Base-by-base conservation (phyloP, 2,888 invertebrate species). In the Bibio marci region DNA sequence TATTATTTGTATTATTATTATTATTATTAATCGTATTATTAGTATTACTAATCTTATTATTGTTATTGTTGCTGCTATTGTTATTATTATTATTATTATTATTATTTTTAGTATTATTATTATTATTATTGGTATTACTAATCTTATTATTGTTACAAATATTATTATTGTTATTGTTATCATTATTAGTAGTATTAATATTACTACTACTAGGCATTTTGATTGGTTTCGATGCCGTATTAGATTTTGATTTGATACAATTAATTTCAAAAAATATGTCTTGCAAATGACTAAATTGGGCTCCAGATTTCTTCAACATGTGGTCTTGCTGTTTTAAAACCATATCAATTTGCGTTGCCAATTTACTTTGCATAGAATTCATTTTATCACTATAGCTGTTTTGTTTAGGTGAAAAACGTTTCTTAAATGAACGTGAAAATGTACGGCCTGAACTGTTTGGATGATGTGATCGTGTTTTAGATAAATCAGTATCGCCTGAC, bases 401-500 rank as follows among this genome's bases (percentile, higher is more conserved):
- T 34, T 41, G 41, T 26, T 44, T 42, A 26, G 35, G 40, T 4
- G 39, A 39, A 19, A 43, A 40, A 14, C 62, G 54, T 32, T 62
- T 62, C 39, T 59, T 62, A 15, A 62, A 59, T 43, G 60, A 59
- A 22, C 61, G 52, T 4, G 59, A 45, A 38, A 59, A 57, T 32
- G 59, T 57, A 30, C 57, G 55, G 4, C 56, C 55, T 37, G 44
- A 51, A 26, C 51, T 55, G 12, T 39, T 43, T 7, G 52, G 50
- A 12, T 53, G 50, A 40, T 54, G 58, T 3, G 57, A 53, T 14
- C 57, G 52, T 28, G 59, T 54, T 47, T 59, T 52, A 47, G 65
- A 59, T 55, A 72, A 69, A 58, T 72, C 56, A 52, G 72, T 52
- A 57, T 80, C 80, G 41, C 86, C 87, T 47, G 85, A 82, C 53